Percentiles rank a stretch among this genome's conserved stretches.
phyloP scores from a whole-genome alignment of 2,113 vertebrate genomes.

The Eulacestoma nigropectus region DNA sequence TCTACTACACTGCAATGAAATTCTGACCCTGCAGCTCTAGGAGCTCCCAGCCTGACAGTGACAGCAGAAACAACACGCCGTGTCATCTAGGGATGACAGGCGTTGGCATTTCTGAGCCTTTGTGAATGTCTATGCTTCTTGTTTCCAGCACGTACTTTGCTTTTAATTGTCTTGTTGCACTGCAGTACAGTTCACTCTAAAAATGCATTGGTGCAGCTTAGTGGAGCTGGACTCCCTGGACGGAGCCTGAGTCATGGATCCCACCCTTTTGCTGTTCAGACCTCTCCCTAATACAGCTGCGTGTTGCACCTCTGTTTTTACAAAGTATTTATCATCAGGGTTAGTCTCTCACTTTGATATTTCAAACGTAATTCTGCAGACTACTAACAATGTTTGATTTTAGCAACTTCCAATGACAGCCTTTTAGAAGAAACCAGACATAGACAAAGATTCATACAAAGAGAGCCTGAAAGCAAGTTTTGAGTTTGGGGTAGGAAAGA shows the following conservation, averaged over 20 bases:
- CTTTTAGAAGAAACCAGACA: constrained; percentile 11
- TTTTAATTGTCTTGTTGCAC: neutral
- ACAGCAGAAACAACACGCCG: neutral
- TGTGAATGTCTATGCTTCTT: neutral
- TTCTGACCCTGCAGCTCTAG: neutral
- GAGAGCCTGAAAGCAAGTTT: constrained; percentile 56
- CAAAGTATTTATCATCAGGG: neutral
- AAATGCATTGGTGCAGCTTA: neutral
- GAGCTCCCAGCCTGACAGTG: neutral
- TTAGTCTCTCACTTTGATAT: neutral
- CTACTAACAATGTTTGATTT: constrained; percentile 24
- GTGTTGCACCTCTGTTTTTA: neutral
- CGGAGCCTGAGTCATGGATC: neutral
- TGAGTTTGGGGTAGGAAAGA: constrained; percentile 49
- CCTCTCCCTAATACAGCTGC: neutral
- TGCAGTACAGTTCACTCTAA: neutral
- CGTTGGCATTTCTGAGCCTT: neutral
- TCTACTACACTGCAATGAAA: neutral
- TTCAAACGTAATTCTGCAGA: constrained; percentile 14
- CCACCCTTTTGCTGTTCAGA: neutral
- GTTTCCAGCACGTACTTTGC: neutral
- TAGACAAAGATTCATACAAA: constrained; percentile 1
- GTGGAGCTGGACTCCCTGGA: neutral
- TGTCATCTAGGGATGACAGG: neutral
- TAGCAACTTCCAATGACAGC: constrained; percentile 43